These are phyloP conservation scores for Meloidogyne chitwoodi DNA, from an alignment of 1,140 invertebrate genomes.

Conservation along the genomic window DNA sequence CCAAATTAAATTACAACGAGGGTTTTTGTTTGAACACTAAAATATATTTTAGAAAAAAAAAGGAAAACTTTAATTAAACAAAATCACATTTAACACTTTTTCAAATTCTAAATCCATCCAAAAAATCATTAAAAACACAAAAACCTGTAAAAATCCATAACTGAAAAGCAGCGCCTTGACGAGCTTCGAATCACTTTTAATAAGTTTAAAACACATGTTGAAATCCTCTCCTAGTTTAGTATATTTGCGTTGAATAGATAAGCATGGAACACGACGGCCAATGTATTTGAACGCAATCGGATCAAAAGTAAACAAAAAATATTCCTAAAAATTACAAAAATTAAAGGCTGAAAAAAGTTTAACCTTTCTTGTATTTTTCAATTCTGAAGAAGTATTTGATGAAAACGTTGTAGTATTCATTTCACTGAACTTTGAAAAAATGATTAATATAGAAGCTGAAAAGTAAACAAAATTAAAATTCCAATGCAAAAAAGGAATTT, in stretches of 20 bases:
- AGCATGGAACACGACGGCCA: neutral
- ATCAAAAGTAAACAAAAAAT: neutral
- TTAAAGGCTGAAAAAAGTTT: neutral
- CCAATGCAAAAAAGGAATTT: no score
- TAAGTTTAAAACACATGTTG: conserved; percentile 46
- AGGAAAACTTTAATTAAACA: no score
- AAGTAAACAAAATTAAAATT: no score
- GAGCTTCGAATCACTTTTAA: conserved; percentile 43
- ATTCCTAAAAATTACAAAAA: neutral
- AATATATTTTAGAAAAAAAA: neutral
- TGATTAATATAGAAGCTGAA: no score
- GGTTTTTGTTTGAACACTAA: conserved; percentile 42
- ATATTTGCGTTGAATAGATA: conserved; percentile 16
- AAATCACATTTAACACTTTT: no score
- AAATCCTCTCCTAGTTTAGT: conserved; percentile 30
- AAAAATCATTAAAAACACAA: neutral
- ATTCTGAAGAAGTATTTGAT: neutral
- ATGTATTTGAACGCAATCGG: conserved; percentile 5
- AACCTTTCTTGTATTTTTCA: neutral
- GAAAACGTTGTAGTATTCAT: no score
- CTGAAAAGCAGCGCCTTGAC: conserved; percentile 41
- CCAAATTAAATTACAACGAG: conserved; percentile 44
- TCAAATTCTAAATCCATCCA: neutral
- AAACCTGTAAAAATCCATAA: conserved; percentile 46
- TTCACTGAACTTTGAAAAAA: no score